A percentile compares a stretch with the other conserved stretches of the same genome.
These are phyloP conservation scores for Oreocharis arfaki DNA, from an alignment of 2,113 vertebrate genomes.

Conservation along the genomic window DNA sequence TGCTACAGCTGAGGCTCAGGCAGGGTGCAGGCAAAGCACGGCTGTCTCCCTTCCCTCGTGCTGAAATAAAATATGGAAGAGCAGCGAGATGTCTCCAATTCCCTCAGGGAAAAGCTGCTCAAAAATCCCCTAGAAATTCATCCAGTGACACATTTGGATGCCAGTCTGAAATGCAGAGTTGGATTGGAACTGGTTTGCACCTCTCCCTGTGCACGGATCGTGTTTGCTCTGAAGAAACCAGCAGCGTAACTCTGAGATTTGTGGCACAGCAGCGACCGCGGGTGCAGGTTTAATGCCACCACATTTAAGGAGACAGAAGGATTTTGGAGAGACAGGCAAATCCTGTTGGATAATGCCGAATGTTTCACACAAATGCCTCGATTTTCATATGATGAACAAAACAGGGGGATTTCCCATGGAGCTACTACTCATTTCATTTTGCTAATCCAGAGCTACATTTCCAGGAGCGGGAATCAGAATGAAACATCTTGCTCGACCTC, in stretches of 20 bases:
- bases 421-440: neutral
- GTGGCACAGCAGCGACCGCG: neutral
- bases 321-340: neutral
- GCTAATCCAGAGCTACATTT: neutral
- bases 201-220: rapidly evolving
- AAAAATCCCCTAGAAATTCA: neutral
- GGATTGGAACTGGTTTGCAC: neutral
- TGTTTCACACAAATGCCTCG: neutral
- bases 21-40: neutral
- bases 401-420: neutral
- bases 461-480: rapidly evolving
- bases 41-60: neutral
- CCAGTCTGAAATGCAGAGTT: neutral
- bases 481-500: neutral
- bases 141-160: neutral
- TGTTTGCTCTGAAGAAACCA: neutral
- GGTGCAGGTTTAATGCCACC: neutral
- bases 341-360: neutral
- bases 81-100: rapidly evolving
- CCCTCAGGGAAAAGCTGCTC: neutral
- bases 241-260: rapidly evolving
- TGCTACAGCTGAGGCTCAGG: neutral
- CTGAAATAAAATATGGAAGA: neutral
- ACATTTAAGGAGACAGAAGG: neutral
- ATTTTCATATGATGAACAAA: neutral